A percentile compares a stretch with the other conserved stretches of the same genome.
Evolutionary conservation across 1,140 invertebrate genomes (phyloP).

Genomic region (Fragariocoptes setiger): DNA sequence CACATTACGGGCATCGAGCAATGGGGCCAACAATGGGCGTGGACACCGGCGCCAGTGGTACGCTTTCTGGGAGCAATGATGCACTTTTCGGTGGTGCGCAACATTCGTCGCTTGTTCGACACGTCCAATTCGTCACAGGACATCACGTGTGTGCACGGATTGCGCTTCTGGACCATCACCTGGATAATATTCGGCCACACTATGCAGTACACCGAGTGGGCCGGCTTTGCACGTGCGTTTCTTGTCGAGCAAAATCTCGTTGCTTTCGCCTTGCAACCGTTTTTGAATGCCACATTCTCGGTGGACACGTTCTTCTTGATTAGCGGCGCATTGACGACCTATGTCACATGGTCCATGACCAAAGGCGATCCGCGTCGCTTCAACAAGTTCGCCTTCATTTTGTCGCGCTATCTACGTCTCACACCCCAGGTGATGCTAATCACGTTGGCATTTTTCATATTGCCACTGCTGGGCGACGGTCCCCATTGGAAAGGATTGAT

Average conservation of each 20-base stretch:
- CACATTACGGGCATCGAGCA: background rate
- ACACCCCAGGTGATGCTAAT: constrained; percentile 8
- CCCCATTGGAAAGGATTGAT: constrained; percentile 9
- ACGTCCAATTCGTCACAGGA: background rate
- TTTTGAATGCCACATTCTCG: constrained; percentile 2
- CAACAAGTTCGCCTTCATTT: constrained; percentile 1
- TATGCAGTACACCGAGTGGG: constrained; percentile 1
- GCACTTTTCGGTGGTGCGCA: background rate
- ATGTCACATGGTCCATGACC: constrained; percentile 4
- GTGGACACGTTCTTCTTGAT: constrained; percentile 8
- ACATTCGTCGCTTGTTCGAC: background rate
- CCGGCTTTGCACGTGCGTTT: background rate
- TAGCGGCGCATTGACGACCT: constrained; percentile 6
- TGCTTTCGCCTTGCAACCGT: background rate
- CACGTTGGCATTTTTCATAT: constrained; percentile 4
- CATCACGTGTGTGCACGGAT: constrained; percentile 27
- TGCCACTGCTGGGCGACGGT: constrained; percentile 7
- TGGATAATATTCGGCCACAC: constrained; percentile 77
- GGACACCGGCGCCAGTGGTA: background rate
- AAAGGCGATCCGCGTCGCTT: constrained; percentile 5
- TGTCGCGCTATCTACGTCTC: constrained; percentile 6
- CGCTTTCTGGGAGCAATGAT: background rate
- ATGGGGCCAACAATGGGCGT: background rate
- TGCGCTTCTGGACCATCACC: constrained; percentile 50
- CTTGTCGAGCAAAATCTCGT: background rate